phyloP scores from a whole-genome alignment of 2,113 vertebrate species.

The Alosa alosa region DNA sequence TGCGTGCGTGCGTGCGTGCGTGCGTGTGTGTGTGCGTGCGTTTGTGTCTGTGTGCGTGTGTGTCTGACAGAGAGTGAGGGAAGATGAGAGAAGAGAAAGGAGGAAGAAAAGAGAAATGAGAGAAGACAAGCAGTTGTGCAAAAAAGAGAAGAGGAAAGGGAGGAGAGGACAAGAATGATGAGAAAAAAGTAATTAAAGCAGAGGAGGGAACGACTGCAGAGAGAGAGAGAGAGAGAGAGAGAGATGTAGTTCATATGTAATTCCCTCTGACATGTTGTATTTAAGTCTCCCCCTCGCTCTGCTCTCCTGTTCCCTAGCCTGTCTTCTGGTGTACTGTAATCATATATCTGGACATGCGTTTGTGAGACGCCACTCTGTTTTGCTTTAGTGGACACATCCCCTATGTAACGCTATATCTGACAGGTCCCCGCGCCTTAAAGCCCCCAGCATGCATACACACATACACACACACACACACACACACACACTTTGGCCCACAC shows the following conservation, averaged over 20 bases:
- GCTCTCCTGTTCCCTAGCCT: neutral
- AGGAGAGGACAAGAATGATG: neutral
- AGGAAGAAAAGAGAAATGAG: neutral
- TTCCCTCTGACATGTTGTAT: neutral
- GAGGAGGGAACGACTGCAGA: neutral
- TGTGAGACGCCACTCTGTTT: conserved; percentile 45
- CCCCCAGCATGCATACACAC: neutral
- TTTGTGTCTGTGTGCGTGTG: too few relatives aligned
- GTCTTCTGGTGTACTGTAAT: conserved; percentile 15
- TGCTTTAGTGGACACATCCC: conserved; percentile 37
- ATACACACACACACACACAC: neutral
- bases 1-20: too few relatives aligned
- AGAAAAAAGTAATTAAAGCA: neutral
- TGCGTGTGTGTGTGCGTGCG: too few relatives aligned
- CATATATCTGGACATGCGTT: conserved; percentile 38
- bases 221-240: neutral
- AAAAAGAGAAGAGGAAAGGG: neutral
- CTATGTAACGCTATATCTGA: conserved; percentile 55
- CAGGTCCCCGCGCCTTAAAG: conserved; percentile 46
- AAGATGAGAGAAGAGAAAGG: neutral
- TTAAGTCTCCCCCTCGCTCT: neutral
- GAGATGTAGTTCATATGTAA: too few relatives aligned
- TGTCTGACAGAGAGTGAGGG: conserved; percentile 15
- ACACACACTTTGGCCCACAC: neutral
- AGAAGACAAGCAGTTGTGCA: neutral